phyloP scores from a whole-genome alignment of 2,888 invertebrate species.

The Sthenelais limicola region DNA sequence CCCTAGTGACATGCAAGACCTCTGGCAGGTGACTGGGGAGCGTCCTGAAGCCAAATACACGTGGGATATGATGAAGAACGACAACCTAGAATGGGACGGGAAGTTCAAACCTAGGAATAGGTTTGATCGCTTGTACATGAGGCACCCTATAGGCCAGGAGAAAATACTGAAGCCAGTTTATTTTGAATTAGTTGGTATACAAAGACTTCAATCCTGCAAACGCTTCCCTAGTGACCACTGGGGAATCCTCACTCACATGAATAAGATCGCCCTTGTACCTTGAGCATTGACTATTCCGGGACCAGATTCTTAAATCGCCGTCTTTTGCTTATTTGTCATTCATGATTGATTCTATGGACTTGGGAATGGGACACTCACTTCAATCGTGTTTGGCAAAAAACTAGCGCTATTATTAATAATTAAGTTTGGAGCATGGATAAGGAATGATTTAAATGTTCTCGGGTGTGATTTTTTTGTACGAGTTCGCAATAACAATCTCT shows the following conservation, averaged over 20 bases:
- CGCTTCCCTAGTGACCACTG: slow-evolving; percentile 77
- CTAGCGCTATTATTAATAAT: too few species aligned
- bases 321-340: too few species aligned
- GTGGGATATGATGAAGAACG: slow-evolving; percentile 77
- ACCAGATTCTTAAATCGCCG: too few species aligned
- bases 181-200: slow-evolving; percentile 75
- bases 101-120: slow-evolving; percentile 73
- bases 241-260: slow-evolving; percentile 73
- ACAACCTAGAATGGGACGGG: slow-evolving; percentile 73
- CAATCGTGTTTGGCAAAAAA: too few species aligned
- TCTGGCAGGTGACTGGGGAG: slow-evolving; percentile 76
- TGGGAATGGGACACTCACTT: too few species aligned
- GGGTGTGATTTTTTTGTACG: too few species aligned
- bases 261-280: too few species aligned
- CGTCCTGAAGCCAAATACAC: slow-evolving; percentile 75
- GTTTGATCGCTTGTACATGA: slow-evolving; percentile 76
- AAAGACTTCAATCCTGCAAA: slow-evolving; percentile 73
- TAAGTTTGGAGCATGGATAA: too few species aligned
- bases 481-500: too few species aligned
- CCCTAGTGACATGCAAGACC: slow-evolving; percentile 68
- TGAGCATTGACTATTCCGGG: too few species aligned
- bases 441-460: too few species aligned
- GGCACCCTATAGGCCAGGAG: slow-evolving; percentile 55
- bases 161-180: slow-evolving; percentile 69
- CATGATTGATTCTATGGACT: too few species aligned